Conservation (phyloP, 1,140 invertebrate species). For the Drosophila lini region DNA sequence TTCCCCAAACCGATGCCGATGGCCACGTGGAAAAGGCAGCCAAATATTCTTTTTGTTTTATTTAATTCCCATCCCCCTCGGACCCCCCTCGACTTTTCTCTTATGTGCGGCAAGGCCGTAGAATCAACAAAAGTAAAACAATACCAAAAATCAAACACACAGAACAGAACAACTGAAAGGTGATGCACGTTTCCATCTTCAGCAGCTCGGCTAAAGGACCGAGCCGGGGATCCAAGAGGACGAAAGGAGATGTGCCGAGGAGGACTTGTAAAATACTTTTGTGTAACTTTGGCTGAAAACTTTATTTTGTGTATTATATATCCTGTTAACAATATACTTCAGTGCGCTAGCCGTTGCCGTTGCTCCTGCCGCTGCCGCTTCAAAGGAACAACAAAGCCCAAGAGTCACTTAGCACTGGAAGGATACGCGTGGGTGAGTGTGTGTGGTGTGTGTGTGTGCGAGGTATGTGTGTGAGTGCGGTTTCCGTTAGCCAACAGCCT, state of each 20-base stretch:
- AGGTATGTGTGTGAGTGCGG: constrained; percentile 68
- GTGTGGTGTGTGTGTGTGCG: constrained; percentile 24
- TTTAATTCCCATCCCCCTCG: constrained; percentile 49
- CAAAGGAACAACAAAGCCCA: constrained; percentile 77
- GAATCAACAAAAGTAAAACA: constrained; percentile 80
- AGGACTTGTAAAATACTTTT: constrained; percentile 82
- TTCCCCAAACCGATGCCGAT: constrained; percentile 17
- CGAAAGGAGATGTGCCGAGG: constrained; percentile 15
- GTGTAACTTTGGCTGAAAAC: constrained; percentile 83
- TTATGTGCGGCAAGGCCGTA: constrained; percentile 31
- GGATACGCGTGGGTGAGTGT: constrained; percentile 39
- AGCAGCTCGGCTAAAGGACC: constrained; percentile 6
- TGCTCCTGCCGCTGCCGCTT: constrained; percentile 44
- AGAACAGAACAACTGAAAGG: constrained; percentile 68
- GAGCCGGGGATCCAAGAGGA: constrained; percentile 1
- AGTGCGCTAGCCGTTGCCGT: constrained; percentile 43
- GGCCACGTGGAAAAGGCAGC: constrained; percentile 12
- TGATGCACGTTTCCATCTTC: constrained; percentile 58
- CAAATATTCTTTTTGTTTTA: constrained; percentile 51
- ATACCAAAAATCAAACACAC: constrained; percentile 81
- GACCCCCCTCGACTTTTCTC: constrained; percentile 12
- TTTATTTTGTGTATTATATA: constrained; percentile 83
- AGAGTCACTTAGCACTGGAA: constrained; percentile 76
- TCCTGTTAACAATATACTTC: constrained; percentile 83
- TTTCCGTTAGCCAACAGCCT: constrained; percentile 82